Evolutionary conservation across 2,888 invertebrate species (phyloP).

Genomic region (Napeogenes inachia): DNA sequence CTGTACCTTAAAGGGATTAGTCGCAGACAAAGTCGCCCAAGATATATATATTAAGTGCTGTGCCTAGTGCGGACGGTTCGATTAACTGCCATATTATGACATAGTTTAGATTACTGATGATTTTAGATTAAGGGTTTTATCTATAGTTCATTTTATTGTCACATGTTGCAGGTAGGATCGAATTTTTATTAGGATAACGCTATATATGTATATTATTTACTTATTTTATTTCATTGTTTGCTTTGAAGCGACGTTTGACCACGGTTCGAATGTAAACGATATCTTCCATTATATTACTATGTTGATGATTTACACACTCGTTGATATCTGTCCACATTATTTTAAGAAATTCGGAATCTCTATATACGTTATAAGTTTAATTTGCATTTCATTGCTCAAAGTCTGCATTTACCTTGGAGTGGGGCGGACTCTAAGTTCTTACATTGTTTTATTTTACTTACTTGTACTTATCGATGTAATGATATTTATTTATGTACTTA

Average conservation of each 20-base stretch:
- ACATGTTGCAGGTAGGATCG: conserved; percentile 67
- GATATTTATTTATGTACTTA: conserved; percentile 73
- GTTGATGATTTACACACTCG: conserved; percentile 56
- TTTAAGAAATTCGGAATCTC: conserved; percentile 51
- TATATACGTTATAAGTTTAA: conserved; percentile 49
- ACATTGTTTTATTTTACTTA: conserved; percentile 56
- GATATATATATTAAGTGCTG: conserved; percentile 44
- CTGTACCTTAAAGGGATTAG: conserved; percentile 52
- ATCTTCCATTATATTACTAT: conserved; percentile 47
- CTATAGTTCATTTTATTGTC: conserved; percentile 62
- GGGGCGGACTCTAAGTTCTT: conserved; percentile 61
- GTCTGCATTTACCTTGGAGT: conserved; percentile 50
- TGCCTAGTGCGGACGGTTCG: conserved; percentile 73
- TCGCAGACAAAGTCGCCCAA: conserved; percentile 53
- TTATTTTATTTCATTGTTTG: conserved; percentile 44
- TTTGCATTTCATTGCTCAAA: conserved; percentile 67
- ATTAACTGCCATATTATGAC: conserved; percentile 77
- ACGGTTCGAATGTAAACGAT: conserved; percentile 41
- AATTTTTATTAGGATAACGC: conserved; percentile 62
- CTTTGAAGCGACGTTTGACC: conserved; percentile 42
- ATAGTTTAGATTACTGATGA: conserved; percentile 70
- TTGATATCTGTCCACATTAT: conserved; percentile 63
- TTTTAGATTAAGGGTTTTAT: conserved; percentile 66
- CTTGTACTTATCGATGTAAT: conserved; percentile 61
- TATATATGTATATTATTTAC: conserved; percentile 49